Conservation (phyloP, 2,797 vertebrate species). For the Galaxias olidus region DNA sequence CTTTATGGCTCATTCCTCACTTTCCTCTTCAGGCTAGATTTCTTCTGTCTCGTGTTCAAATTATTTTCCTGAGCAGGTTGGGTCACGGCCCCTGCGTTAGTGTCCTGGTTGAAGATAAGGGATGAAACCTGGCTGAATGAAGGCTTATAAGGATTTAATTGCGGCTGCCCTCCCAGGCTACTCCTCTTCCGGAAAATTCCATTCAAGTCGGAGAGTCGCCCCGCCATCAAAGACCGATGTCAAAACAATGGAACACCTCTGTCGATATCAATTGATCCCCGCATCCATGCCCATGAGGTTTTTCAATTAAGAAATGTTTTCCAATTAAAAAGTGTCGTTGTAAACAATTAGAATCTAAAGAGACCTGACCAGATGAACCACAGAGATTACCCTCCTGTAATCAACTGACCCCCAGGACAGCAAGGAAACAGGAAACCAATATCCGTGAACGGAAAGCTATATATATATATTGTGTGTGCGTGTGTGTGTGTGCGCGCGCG, state of each 20-base stretch:
- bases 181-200: slow-evolving; percentile 59
- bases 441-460: slow-evolving; percentile 10
- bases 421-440: slow-evolving; percentile 15
- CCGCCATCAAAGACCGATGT: background rate
- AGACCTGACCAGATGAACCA: background rate
- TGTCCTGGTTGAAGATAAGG: slow-evolving; percentile 56
- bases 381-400: slow-evolving; percentile 6
- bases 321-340: slow-evolving; percentile 10
- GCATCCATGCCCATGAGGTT: background rate
- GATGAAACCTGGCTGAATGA: slow-evolving; percentile 51
- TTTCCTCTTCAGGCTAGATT: slow-evolving; percentile 38
- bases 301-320: slow-evolving; percentile 12
- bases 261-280: slow-evolving; percentile 4
- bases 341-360: slow-evolving; percentile 5
- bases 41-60: slow-evolving; percentile 59
- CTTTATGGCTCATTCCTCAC: background rate
- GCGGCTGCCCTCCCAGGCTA: slow-evolving; percentile 25
- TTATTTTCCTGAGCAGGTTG: slow-evolving; percentile 59
- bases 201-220: slow-evolving; percentile 34
- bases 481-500: background rate
- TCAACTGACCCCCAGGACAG: background rate
- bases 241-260: background rate
- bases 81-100: slow-evolving; percentile 56
- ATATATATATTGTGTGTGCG: background rate
- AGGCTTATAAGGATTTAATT: slow-evolving; percentile 45